These are phyloP conservation scores for Coracias cyanogaster DNA, from an alignment of 2,797 vertebrate genomes.

Conservation along the genomic window DNA sequence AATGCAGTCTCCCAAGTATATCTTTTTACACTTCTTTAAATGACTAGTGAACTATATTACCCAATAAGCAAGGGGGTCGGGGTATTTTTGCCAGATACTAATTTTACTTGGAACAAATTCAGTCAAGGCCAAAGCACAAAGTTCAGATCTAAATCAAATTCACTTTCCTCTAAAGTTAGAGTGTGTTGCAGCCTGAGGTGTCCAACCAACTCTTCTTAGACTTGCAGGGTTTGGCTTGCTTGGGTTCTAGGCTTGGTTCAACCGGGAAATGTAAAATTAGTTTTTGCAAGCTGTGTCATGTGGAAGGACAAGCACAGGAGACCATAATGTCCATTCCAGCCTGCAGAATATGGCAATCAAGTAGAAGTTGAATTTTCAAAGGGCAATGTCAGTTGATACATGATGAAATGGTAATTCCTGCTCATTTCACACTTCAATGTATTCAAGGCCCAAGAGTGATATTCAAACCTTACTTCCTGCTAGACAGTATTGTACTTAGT, in stretches of 20 bases:
- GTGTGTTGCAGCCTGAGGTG: not conserved
- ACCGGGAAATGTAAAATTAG: not conserved
- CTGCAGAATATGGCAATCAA: not conserved
- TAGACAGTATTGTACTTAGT: not conserved
- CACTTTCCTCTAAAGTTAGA: not conserved
- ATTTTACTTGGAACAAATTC: constrained; percentile 29
- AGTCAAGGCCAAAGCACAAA: constrained; percentile 29
- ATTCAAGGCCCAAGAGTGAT: not conserved
- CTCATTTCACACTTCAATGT: not conserved
- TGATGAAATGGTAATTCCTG: constrained; percentile 23
- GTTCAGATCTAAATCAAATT: constrained; percentile 52
- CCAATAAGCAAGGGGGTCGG: constrained; percentile 17
- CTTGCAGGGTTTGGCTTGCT: not conserved
- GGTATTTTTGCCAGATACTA: constrained; percentile 46
- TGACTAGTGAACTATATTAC: constrained; percentile 20
- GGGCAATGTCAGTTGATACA: not conserved
- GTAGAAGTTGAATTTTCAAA: not conserved
- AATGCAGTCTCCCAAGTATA: constrained; percentile 33
- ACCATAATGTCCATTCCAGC: not conserved
- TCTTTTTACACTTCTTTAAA: constrained; percentile 47
- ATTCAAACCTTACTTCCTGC: not conserved
- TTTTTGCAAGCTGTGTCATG: not conserved
- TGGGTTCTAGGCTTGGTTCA: not conserved
- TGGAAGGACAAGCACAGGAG: not conserved
- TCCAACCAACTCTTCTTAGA: not conserved